Conservation (phyloP, 2,113 vertebrate genomes). For the Charina bottae region DNA sequence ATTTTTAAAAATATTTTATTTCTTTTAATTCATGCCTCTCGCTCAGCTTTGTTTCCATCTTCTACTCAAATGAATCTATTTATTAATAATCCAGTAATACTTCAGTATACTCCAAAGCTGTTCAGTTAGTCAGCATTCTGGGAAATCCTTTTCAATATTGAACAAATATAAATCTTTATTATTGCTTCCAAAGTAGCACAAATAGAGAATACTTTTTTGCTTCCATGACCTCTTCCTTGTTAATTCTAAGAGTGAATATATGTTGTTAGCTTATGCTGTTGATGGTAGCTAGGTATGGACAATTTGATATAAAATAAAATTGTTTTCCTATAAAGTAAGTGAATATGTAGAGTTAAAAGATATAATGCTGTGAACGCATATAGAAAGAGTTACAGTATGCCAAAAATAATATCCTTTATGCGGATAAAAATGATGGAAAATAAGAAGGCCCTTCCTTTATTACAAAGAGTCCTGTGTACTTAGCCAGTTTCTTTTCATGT, state of each 20-base stretch:
- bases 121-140: slow-evolving; percentile 81
- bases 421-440: background rate
- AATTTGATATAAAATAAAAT: slow-evolving; percentile 20
- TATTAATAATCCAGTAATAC: slow-evolving; percentile 74
- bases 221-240: slow-evolving; percentile 33
- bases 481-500: background rate
- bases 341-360: background rate
- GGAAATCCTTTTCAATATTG: slow-evolving; percentile 77
- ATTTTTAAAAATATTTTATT: background rate
- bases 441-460: background rate
- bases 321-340: background rate
- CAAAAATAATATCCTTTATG: too few relatives aligned
- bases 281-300: slow-evolving; percentile 44
- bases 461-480: background rate
- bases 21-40: background rate
- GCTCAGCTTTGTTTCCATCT: slow-evolving; percentile 42
- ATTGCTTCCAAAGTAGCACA: slow-evolving; percentile 78
- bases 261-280: background rate
- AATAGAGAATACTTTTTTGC: slow-evolving; percentile 69
- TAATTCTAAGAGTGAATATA: slow-evolving; percentile 63
- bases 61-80: slow-evolving; percentile 60
- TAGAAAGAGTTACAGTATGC: background rate
- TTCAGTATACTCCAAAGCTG: slow-evolving; percentile 73
- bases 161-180: slow-evolving; percentile 82
- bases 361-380: background rate